Evolutionary conservation across 1,140 invertebrate genomes (phyloP).

Genomic region (Pogonognathellus flavescens): DNA sequence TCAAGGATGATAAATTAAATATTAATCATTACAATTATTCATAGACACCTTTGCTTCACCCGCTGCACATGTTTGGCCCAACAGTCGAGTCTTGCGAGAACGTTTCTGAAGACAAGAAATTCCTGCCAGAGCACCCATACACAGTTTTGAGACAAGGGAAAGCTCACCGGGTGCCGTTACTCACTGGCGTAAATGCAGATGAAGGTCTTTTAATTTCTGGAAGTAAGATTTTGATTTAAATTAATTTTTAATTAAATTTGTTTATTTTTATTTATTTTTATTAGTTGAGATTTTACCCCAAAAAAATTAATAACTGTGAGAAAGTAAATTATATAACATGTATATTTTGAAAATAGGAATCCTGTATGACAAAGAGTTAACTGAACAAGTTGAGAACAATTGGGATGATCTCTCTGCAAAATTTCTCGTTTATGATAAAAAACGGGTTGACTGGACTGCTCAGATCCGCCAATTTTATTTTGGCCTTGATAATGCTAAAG

Average conservation of each 20-base stretch:
- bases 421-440: conserved; percentile 24
- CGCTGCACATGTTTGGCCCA: conserved; percentile 77
- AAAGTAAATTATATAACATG: no score
- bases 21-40: no score
- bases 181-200: conserved; percentile 46
- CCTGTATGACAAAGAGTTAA: conserved; percentile 50
- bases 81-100: conserved; percentile 70
- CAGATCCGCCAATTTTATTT: conserved; percentile 28
- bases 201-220: conserved; percentile 55
- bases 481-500: not conserved
- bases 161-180: conserved; percentile 30
- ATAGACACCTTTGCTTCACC: conserved; percentile 68
- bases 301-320: no score
- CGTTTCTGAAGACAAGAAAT: conserved; percentile 68
- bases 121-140: conserved; percentile 74
- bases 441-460: conserved; percentile 40
- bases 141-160: conserved; percentile 19
- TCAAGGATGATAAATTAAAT: no score
- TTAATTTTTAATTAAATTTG: no score
- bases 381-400: conserved; percentile 46
- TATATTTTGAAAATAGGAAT: conserved; percentile 52
- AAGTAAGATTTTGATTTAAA: no score
- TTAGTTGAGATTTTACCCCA: no score
- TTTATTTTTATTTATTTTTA: no score
- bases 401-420: conserved; percentile 52